Percentiles rank a stretch among this genome's conserved stretches.
Conservation (phyloP, 2,797 vertebrate species). For the Alfaro cultratus region DNA sequence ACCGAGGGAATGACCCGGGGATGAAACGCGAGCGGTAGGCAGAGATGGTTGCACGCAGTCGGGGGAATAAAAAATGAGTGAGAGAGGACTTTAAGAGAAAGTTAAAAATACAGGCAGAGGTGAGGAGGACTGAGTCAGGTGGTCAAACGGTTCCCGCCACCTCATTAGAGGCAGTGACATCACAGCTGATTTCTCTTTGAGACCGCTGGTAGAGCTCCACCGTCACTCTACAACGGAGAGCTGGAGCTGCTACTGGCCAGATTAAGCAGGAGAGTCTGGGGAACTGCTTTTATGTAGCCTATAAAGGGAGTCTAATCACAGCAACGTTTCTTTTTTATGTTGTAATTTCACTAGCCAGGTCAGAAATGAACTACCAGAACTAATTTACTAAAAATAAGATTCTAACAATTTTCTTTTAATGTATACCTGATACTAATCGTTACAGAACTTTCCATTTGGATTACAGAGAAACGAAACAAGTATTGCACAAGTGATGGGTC, state of each 20-base stretch:
- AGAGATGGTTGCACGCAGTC: constrained; percentile 48
- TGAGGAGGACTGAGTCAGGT: constrained; percentile 69
- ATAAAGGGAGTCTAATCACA: constrained; percentile 35
- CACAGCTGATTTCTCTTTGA: constrained; percentile 63
- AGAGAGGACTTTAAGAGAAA: constrained; percentile 52
- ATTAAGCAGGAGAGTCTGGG: constrained; percentile 53
- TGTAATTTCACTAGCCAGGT: constrained; percentile 30
- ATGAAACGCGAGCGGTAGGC: constrained; percentile 30
- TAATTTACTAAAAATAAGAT: constrained; percentile 49
- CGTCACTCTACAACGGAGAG: constrained; percentile 39
- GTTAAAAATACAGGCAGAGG: constrained; percentile 59
- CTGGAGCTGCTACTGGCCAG: constrained; percentile 59
- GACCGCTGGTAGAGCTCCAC: constrained; percentile 38
- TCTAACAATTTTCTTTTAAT: constrained; percentile 34
- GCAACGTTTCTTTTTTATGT: constrained; percentile 40
- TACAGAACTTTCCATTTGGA: constrained; percentile 27
- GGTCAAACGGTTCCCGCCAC: constrained; percentile 68
- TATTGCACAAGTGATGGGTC: constrained; percentile 39
- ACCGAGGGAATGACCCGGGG: constrained; percentile 17
- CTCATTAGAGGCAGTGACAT: constrained; percentile 73
- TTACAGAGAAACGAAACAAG: constrained; percentile 40
- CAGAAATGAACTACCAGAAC: constrained; percentile 21
- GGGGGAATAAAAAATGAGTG: constrained; percentile 38
- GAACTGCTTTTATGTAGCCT: constrained; percentile 54
- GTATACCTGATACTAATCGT: constrained; percentile 23